A percentile compares a stretch with the other conserved stretches of the same genome.
Conservation (phyloP, 2,113 vertebrate species). For the Malurus elegans region DNA sequence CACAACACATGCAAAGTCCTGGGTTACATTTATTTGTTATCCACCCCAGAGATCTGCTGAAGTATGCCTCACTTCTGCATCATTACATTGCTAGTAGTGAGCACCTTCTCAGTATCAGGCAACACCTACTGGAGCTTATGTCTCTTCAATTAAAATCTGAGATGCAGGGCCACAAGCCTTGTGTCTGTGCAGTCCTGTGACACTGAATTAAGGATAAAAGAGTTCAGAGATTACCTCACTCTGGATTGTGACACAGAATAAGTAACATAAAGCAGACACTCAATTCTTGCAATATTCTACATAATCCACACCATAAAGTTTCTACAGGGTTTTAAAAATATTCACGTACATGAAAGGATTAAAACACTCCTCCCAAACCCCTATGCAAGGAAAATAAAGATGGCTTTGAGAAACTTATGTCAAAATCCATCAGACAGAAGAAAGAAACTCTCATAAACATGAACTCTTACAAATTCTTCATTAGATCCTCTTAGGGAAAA, state of each 20-base stretch:
- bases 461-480: neutral
- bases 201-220: neutral
- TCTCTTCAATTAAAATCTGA: neutral
- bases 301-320: neutral
- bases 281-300: neutral
- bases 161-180: neutral
- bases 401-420: neutral
- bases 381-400: neutral
- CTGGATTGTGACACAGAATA: neutral
- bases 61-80: neutral
- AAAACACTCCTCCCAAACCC: neutral
- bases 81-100: rapidly evolving
- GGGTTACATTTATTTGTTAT: neutral
- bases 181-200: neutral
- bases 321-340: rapidly evolving
- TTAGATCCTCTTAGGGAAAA: neutral
- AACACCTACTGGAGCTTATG: neutral
- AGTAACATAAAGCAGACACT: neutral
- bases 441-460: neutral
- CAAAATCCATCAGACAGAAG: neutral
- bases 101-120: neutral
- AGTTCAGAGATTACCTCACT: neutral
- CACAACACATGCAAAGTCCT: neutral
- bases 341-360: neutral
- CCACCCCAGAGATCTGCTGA: neutral